Evolutionary conservation across 1,140 invertebrate genomes (phyloP), one percentile per base, ranked within the genome.

Genomic region (Procambarus virginalis): DNA sequence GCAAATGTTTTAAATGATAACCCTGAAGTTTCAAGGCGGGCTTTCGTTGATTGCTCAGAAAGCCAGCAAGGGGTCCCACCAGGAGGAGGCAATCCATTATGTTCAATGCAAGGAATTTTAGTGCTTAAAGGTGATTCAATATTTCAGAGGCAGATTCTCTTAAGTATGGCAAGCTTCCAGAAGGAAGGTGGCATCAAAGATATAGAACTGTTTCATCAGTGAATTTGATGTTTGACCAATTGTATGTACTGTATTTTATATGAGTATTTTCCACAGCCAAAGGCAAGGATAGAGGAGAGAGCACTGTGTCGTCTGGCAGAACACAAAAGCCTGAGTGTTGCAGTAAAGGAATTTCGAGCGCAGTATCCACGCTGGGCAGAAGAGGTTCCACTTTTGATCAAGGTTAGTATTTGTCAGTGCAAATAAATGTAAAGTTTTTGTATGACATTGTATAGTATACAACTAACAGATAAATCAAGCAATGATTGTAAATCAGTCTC

Each of bases 281-380:
- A 86, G 34, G 49, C 75, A 14, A 86, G 46, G 55, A 86, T 78
- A 45, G 84, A 86, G 75, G 84, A 86, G 55, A 45, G 84, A 78
- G 84, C 84, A 12, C 12, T 86, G 84, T 86, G 84, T 86, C 84
- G 84, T 45, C 4, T 78, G 2, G 84, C 58, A 12, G 49, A 77
- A 46, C 84, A 86, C 34, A 86, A 86, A 60, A 22, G 73, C 55
- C 77, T 86, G 14, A 78, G 49, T 34, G n/a, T n/a, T 60, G n/a
- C 51, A 20, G 64, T 86, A 22, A 77, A 45, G 9, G 17, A 22
- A 9, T 60, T 86, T 1, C 51, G 68, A 20, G 75, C 78, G 4
- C 48, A 55, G 14, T 60, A 86, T 49, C 17, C 46, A 14, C 58
- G 78, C 12, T 86, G 84, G 73, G 45, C 20, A 34, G 73, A 86